Base-by-base conservation (phyloP, 2,797 vertebrate species). In the Percopsis omiscomaycus region DNA sequence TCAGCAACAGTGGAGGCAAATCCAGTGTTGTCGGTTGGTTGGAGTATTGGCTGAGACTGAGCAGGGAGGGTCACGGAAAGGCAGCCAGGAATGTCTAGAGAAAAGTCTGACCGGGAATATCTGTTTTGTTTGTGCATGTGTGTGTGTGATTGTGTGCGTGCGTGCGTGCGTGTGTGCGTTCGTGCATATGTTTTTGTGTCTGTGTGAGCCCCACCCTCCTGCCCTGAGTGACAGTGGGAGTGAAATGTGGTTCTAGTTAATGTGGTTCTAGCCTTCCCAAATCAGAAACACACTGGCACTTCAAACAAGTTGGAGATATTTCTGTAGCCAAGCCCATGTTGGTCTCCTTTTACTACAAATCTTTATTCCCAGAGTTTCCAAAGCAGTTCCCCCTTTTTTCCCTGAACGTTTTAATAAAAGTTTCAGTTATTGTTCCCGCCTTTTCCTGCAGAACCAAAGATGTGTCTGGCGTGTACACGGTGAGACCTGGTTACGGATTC, bases 191-290 rank as follows among this genome's bases (percentile, higher is more conserved):
- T 78, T 56, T 68, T 49, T 77, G 72, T 75, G 80, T 74, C 75
- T 77, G 46, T 80, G 70, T 12, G 74, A 77, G 79, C 87, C 85
- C 86, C 88, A 88, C 89, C 83, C 86, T 83, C 72, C 69, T 81
- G 84, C 74, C 86, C 66, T 61, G 77, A 82, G 84, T 88, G 85
- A 85, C 84, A 87, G 84, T 80, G 80, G 81, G 80, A 86, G 79
- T 69, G 66, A 89, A 93, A 94, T 91, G 85, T 92, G 92, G 90
- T 93, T 93, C 88, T 84, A 91, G 89, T 93, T 92, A 92, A 77
- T 8, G 32, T 37, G 32, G 32, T 37, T 37, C 32, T 5, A 81
- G 75, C 71, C 62, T 75, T 86, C 87, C 74, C 69, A 90, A 89
- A 89, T 89, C 79, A 87, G 86, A 89, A 89, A 89, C 88, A 88